phyloP scores from a whole-genome alignment of 2,797 vertebrate genomes.

The Anolis apletophallus region DNA sequence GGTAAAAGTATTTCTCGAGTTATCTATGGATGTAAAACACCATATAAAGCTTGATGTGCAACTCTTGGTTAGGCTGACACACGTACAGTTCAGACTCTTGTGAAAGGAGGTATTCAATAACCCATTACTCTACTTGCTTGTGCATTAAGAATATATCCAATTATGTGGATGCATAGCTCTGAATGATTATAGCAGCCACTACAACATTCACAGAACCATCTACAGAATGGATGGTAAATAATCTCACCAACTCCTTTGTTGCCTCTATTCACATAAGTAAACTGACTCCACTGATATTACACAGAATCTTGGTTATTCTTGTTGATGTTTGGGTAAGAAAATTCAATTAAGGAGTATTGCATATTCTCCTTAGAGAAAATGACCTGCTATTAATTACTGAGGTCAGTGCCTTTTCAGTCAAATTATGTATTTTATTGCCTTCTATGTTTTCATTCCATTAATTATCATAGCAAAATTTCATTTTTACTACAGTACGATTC shows the following conservation, averaged over 20 bases:
- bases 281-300: neutral
- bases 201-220: too few species aligned
- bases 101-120: too few species aligned
- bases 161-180: too few species aligned
- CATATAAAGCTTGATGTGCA: neutral
- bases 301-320: neutral
- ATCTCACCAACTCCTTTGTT: too few species aligned
- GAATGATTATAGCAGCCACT: too few species aligned
- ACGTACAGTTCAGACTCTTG: too few species aligned
- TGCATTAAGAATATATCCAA: too few species aligned
- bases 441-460: neutral
- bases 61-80: too few species aligned
- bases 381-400: neutral
- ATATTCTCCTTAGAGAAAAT: neutral
- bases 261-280: neutral
- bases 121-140: too few species aligned
- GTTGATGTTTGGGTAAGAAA: neutral
- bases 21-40: neutral
- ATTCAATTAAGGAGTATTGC: neutral
- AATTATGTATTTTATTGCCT: neutral
- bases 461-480: conserved; percentile 1
- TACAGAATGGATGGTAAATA: too few species aligned
- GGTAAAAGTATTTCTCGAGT: too few species aligned
- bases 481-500: conserved; percentile 6
- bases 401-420: neutral